These are phyloP conservation scores for Drosophila gaucha DNA, from an alignment of 2,888 invertebrate genomes.

Conservation along the genomic window DNA sequence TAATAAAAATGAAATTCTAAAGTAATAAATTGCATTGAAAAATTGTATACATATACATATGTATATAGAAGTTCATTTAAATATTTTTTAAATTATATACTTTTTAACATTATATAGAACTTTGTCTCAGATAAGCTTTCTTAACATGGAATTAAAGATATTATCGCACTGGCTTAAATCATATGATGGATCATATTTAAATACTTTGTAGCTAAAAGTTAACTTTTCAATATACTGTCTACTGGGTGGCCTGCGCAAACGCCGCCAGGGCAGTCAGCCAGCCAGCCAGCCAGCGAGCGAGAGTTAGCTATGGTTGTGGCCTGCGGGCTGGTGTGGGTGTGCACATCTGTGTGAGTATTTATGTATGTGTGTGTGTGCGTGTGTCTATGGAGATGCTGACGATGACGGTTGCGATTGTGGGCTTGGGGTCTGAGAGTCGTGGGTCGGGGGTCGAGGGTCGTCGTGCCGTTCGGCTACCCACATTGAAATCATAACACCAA, in stretches of 20 bases:
- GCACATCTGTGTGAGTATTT: conserved; percentile 19
- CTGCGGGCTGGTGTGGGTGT: conserved; percentile 51
- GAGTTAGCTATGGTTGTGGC: conserved; percentile 73
- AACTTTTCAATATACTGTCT: conserved; percentile 27
- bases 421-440: conserved; percentile 26
- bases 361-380: conserved; percentile 6
- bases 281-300: conserved; percentile 44
- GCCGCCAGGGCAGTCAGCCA: conserved; percentile 59
- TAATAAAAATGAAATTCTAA: too few species aligned
- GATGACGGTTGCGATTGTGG: conserved; percentile 68
- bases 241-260: conserved; percentile 69
- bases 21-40: too few species aligned
- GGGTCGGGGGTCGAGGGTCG: conserved; percentile 57
- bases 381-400: conserved; percentile 66
- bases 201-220: neutral
- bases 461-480: conserved; percentile 80
- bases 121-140: neutral
- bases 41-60: too few species aligned
- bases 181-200: neutral
- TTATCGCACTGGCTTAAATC: too few species aligned
- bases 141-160: neutral
- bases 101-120: neutral
- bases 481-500: conserved; percentile 79
- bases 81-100: too few species aligned
- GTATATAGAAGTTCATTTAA: neutral